Base-by-base conservation (phyloP, 53 echinoderm and acorn worm genomes). In the Zoroaster sp. region DNA sequence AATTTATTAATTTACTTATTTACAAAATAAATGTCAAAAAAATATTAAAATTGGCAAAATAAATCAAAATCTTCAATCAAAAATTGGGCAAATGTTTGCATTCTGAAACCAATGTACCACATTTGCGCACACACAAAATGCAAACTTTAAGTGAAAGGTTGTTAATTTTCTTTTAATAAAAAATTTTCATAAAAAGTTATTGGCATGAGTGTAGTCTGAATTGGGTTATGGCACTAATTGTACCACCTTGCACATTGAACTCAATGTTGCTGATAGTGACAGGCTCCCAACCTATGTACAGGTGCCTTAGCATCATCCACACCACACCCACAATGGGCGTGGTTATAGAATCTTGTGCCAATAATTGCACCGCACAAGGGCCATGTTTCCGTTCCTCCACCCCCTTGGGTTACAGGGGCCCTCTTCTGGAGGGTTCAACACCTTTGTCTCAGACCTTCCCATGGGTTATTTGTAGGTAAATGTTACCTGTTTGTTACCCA, bases 381-480 rank as follows among this genome's bases (percentile, higher is more conserved):
- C 91, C 91, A 85, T 73, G 65, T 75, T 90, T 86, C 86, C 83
- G 83, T 83, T 90, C 65, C 54, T 75, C 91, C 91, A 76, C 85
- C 86, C 75, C 80, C 73, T 33, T 25, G 15, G 81, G 53, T 86
- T 83, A 90, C 76, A 85, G 76, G 80, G 75, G 74, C 74, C 78
- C 81, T 72, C 92, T 18, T 88, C 88, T 88, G 72, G 88, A 92
- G 77, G 59, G 72, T 72, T 80, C 14, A 3, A 18, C 73, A 80
- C 90, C 87, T 87, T 72, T 93, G 87, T 93, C 93, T 93, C 93
- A 93, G 93, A 93, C 93, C 93, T 87, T 93, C 90, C 93, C 93
- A 89, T 67, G 90, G 93, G 93, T 59, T 31, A 28, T 51, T 0
- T 20, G 40, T 1, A 70, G 79, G 72, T 75, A 89, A 78, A 8